Evolutionary conservation across 2,113 vertebrate genomes (phyloP).

Genomic region (Rallus limicola): DNA sequence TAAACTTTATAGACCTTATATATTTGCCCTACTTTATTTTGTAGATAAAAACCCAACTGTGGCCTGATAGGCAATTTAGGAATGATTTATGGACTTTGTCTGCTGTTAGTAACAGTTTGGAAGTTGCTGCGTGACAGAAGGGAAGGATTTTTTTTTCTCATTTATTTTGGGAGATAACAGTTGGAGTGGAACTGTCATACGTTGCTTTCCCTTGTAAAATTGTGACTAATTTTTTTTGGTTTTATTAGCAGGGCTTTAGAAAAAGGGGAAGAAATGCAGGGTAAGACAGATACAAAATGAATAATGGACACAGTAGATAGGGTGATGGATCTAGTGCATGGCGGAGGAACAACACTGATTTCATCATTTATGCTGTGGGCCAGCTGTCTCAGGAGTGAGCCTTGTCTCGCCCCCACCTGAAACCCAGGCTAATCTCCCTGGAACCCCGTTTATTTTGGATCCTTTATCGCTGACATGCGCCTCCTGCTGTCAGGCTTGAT

Average conservation of each 20-base stretch:
- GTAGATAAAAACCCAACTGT: conserved; percentile 42
- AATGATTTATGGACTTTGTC: conserved; percentile 69
- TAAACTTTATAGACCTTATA: conserved; percentile 57
- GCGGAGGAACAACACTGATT: background rate
- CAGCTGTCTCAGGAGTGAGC: background rate
- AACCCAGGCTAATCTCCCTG: background rate
- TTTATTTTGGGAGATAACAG: conserved; percentile 4
- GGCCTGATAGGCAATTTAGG: conserved; percentile 69
- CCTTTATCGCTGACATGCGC: background rate
- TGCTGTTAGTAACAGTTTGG: conserved; percentile 32
- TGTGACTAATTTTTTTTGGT: background rate
- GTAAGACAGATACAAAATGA: background rate
- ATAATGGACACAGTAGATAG: background rate
- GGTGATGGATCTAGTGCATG: background rate
- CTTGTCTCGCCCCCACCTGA: background rate
- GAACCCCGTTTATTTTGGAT: background rate
- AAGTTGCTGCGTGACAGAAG: conserved; percentile 40
- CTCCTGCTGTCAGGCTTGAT: background rate
- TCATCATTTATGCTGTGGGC: background rate
- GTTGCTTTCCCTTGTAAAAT: background rate
- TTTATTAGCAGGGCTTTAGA: background rate
- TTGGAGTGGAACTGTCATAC: background rate
- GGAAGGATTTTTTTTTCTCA: background rate
- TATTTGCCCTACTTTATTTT: conserved; percentile 56
- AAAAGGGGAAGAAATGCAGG: background rate